Conservation (phyloP, 1,140 invertebrate genomes). For the Drosophila sproati region DNA sequence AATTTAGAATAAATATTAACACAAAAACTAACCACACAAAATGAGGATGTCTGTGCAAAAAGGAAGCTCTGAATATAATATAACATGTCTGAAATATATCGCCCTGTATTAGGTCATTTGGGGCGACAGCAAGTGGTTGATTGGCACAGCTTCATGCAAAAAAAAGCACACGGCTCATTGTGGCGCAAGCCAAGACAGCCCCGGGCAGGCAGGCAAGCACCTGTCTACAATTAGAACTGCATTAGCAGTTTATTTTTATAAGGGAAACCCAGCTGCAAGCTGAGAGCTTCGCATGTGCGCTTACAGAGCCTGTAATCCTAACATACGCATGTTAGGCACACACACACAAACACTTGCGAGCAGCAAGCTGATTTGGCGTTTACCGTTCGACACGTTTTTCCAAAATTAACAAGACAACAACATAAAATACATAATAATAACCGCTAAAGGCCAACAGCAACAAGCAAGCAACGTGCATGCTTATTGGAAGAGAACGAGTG, state of each 20-base stretch:
- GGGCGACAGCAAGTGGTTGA: slow-evolving; percentile 10
- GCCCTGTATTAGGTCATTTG: slow-evolving; percentile 38
- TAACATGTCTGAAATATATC: too few relatives aligned
- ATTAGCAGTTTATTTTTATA: slow-evolving; percentile 79
- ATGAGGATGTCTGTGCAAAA: too few relatives aligned
- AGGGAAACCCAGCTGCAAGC: slow-evolving; percentile 66
- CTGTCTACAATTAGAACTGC: slow-evolving; percentile 54
- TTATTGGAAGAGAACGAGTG: slow-evolving; percentile 19
- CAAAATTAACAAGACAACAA: slow-evolving; percentile 53
- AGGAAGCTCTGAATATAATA: too few relatives aligned
- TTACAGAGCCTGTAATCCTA: slow-evolving; percentile 66
- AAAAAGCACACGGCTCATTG: slow-evolving; percentile 29
- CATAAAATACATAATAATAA: slow-evolving; percentile 61
- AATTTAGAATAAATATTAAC: slow-evolving; percentile 49
- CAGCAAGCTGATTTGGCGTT: slow-evolving; percentile 14
- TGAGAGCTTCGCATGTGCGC: slow-evolving; percentile 49
- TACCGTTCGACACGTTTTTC: slow-evolving; percentile 68
- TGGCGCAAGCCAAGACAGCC: slow-evolving; percentile 26
- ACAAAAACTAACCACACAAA: neutral
- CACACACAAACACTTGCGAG: slow-evolving; percentile 21
- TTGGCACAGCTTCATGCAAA: neutral
- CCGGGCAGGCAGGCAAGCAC: slow-evolving; percentile 4
- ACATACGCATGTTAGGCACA: slow-evolving; percentile 48
- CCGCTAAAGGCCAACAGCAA: slow-evolving; percentile 38
- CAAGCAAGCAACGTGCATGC: slow-evolving; percentile 54